A percentile compares a stretch with the other conserved stretches of the same genome.
Evolutionary conservation across 2,888 invertebrate genomes (phyloP).

Genomic region (Andrena praecox): DNA sequence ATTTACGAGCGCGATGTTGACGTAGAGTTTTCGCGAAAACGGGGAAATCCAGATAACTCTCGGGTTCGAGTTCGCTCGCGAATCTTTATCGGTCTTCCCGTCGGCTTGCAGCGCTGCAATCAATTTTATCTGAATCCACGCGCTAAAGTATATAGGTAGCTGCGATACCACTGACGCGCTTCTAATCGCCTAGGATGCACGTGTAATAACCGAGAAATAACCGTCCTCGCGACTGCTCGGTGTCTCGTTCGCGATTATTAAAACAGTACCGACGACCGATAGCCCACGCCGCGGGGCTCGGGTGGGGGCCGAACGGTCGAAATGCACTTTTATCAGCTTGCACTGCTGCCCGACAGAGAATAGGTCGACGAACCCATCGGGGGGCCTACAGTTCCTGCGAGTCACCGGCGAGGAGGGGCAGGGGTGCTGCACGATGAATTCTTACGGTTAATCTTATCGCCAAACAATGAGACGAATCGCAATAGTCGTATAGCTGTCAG

Average conservation of each 20-base stretch:
- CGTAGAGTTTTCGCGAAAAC: background rate
- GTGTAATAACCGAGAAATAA: background rate
- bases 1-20: background rate
- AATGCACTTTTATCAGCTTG: constrained; percentile 78
- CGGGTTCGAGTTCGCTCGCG: background rate
- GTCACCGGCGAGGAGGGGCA: constrained; percentile 22
- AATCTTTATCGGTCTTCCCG: background rate
- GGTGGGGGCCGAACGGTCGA: constrained; percentile 56
- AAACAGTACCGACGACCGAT: background rate
- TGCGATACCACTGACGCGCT: background rate
- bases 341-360: constrained; percentile 39
- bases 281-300: constrained; percentile 1
- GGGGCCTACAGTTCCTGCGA: constrained; percentile 40
- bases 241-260: background rate
- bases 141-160: background rate
- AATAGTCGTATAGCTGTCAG: constrained; percentile 45
- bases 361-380: constrained; percentile 74
- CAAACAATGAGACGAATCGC: constrained; percentile 57
- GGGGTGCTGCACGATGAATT: constrained; percentile 48
- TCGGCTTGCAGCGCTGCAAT: background rate
- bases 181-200: background rate
- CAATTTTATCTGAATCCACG: background rate
- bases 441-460: constrained; percentile 68
- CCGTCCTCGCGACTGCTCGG: background rate
- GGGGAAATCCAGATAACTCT: background rate